Base-by-base conservation (phyloP, 2,113 vertebrate genomes). In the Hiodon alosoides region DNA sequence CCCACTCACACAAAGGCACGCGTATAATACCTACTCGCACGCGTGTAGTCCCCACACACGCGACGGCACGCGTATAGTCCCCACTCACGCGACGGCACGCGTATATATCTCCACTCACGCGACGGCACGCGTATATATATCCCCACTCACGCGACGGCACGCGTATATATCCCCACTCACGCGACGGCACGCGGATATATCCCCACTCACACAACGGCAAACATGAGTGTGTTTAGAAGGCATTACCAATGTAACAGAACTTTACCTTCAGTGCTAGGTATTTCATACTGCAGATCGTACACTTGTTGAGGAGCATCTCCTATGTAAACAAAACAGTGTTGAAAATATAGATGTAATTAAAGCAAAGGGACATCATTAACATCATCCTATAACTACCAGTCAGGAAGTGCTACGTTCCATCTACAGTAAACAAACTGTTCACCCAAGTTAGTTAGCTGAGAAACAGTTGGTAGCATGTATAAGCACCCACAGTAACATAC, bases 261-360 rank as follows among this genome's bases (percentile, higher is more conserved):
- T 11, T 84, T 70, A 90, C 89, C 88, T 76, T 90, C 89, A 64
- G 74, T n/a, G n/a, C 68, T 9, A 70, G 86, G 85, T 9, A 86
- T 69, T 60, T 90, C 89, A 67, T 86, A 87, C 57, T 84, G 87
- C 55, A 84, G 48, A 73, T 90, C 87, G 58, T 83, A 86, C 1
- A 81, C n/a, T 9, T 81, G 14, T 55, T 86, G 83, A 6, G 85
- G 81, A 1, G 82, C 72, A 5, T 90, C 86, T 1, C 81, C 89
- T 90, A 80, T 4, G 84, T 7, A 31, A 86, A 67, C 3, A 83
- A 50, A 0, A 78, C 54, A 47, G 59, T 50, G 10, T 13, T 70
- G 61, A 10, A 55, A 74, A 16, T 0, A 57, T 47, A 64, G 4
- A 46, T 17, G 5, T 58, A 55, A 4, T 31, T 31, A 0, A 31